Evolutionary conservation across 2,888 invertebrate species (phyloP), one percentile per base, ranked within the genome.

Genomic region (Drosophila prolongata): DNA sequence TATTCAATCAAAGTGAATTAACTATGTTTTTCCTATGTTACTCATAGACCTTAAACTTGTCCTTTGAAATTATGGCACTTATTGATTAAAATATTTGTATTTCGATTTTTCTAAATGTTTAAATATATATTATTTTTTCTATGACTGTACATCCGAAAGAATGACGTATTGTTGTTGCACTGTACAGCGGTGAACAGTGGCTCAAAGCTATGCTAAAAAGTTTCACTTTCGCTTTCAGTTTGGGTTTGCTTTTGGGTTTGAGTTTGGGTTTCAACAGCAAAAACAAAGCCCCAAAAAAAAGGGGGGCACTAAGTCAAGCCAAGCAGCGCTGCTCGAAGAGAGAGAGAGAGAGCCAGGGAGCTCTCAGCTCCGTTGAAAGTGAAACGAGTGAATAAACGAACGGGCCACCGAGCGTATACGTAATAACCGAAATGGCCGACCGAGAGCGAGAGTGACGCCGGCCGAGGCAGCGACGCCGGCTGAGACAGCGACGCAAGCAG

Each of bases 221-320:
- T 91, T 90, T 90, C 90, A 91, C 91, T 91, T 91, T 91, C 91
- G 90, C 87, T 91, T 91, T 91, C 86, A 80, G 78, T 74, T 52
- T 68, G 66, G 38, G 19, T 46, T 47, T 40, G 46, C 37, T 24
- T 57, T 52, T 52, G 34, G 55, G 58, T 49, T 62, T 61, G 61
- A 62, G 78, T 81, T 78, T 77, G 75, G 77, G 77, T 74, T 82
- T 85, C 78, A 79, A 62, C 61, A 72, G 49, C 53, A 58, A 55
- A 65, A 64, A 65, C 64, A 76, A 68, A 68, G 65, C 35, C 46
- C 46, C 65, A 38, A 70, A 70, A 71, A 70, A 81, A 82, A 82
- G 61, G 78, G 81, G 89, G 89, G 55, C 87, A 83, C 80, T 86
- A 88, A 83, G 86, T 86, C 86, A 88, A 85, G 75, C 78, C 72